Evolutionary conservation across 2,113 vertebrate species (phyloP), one percentile per base, ranked within the genome.

Genomic region (Recurvirostra avosetta): DNA sequence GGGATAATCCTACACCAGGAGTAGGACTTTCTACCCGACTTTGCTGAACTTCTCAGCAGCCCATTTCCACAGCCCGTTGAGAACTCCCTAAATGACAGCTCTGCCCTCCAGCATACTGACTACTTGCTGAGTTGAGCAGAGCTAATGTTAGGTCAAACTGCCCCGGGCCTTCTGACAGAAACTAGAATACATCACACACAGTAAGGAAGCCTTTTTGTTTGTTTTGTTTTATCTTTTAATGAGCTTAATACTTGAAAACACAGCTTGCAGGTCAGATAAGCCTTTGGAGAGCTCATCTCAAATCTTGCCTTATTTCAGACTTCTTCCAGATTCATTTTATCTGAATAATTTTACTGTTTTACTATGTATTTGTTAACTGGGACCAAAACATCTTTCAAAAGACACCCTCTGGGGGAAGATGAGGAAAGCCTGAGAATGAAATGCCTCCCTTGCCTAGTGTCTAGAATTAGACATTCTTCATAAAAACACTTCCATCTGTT

Each of bases 141-240:
- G 50, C 26, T 91, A 83, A 32, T 53, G n/a, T 62, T 83, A 76
- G 71, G 63, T 88, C 75, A 77, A 27, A 62, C 13, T 77, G 55
- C 45, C 52, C n/a, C 50, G 21, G 50, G 63, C 68, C 18, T 26
- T 73, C 63, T 88, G 34, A 91, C 50, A 84, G 67, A 80, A 86
- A 55, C 27, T 55, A 15, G 32, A 86, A 56, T 52, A 90, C 30
- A 30, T 75, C 4, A 6, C 34, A 71, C 29, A 40, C 0, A 83
- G 8, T 34, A 56, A 80, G 18, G 29, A 63, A 88, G 22, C 14
- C 0, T 11, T 47, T 52, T 82, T 66, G 7, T 81, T 92, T 92
- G 66, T 36, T 94, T 92, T 94, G 23, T 14, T 88, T 94, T 85
- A 53, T 81, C 30, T 90, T 92, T 85, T 74, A 93, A 89, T 85